phyloP scores from a whole-genome alignment of 2,888 invertebrate species.

The Eutolmus rufibarbis region DNA sequence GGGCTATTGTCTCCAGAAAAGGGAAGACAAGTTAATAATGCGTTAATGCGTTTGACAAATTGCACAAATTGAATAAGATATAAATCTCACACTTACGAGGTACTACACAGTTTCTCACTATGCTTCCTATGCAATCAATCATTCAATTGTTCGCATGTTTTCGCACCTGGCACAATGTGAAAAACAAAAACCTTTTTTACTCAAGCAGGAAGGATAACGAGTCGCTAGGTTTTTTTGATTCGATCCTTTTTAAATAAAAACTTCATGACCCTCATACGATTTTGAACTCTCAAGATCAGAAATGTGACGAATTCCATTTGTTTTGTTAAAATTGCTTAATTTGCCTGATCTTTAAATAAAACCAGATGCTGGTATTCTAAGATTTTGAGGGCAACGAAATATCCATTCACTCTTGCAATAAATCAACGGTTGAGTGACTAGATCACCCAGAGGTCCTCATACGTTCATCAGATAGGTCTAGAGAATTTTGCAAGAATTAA shows the following conservation, averaged over 20 bases:
- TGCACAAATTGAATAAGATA: background rate
- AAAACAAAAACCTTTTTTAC: background rate
- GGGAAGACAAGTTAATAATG: background rate
- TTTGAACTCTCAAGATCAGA: background rate
- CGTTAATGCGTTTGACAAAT: background rate
- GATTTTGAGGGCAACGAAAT: background rate
- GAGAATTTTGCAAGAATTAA: background rate
- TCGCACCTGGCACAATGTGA: background rate
- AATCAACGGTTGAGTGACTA: background rate
- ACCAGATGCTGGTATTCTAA: background rate
- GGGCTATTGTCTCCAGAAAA: background rate
- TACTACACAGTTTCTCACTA: background rate
- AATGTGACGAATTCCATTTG: background rate
- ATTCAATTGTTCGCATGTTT: background rate
- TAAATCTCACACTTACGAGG: background rate
- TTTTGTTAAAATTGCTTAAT: background rate
- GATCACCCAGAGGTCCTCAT: background rate
- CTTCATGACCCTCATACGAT: background rate
- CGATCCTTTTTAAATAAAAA: background rate
- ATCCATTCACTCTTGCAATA: background rate
- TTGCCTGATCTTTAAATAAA: background rate
- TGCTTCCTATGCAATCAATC: background rate
- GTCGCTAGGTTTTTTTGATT: background rate
- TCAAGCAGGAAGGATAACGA: background rate
- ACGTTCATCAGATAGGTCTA: background rate